Evolutionary conservation across 2,888 invertebrate species (phyloP), one percentile per base, ranked within the genome.

Genomic region (Eristalinus sepulchralis): DNA sequence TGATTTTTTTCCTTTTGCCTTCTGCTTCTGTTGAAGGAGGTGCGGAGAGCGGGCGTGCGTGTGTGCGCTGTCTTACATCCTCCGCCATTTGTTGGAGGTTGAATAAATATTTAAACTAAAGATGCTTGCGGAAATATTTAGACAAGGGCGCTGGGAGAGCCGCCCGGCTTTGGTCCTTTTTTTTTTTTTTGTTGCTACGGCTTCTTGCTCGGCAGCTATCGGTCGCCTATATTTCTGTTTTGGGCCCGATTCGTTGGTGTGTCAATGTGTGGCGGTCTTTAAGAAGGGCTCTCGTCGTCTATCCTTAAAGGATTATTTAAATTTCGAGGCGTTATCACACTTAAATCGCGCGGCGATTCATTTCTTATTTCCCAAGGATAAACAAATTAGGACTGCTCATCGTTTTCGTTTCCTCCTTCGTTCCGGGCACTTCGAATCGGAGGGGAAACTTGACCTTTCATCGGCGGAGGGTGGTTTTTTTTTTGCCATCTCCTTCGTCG

Each of bases 221-320:
- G 47, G 47, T 47, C 47, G 47, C 47, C 47, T 47, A 47, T 17
- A 47, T 47, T 47, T 17, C 4, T 47, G 17, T 17, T 47, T 47
- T 4, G 8, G 22, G 11, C 22, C 22, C 11, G 9, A 3, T n/a
- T 22, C 20, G 17, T 6, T n/a, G 10, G 47, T 31, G 4, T 53
- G 9, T 5, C 9, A 59, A 17, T 17, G 34, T 57, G 64, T 39
- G 55, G 10, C 11, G 20, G 22, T 59, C 62, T 22, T 36, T 57
- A 70, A 57, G 17, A 9, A 33, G 34, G 33, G 55, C 39, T 57
- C 13, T 33, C 13, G 24, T 33, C 13, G 24, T 33, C 13, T 66
- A 66, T 63, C 67, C 63, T 81, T 81, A 73, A 81, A 81, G 68
- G 80, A 81, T 81, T 81, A 81, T 81, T 81, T 63, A 81, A 81